Conservation (phyloP, 53 echinoderm and acorn worm species). For the Temnopleurus reevesii region DNA sequence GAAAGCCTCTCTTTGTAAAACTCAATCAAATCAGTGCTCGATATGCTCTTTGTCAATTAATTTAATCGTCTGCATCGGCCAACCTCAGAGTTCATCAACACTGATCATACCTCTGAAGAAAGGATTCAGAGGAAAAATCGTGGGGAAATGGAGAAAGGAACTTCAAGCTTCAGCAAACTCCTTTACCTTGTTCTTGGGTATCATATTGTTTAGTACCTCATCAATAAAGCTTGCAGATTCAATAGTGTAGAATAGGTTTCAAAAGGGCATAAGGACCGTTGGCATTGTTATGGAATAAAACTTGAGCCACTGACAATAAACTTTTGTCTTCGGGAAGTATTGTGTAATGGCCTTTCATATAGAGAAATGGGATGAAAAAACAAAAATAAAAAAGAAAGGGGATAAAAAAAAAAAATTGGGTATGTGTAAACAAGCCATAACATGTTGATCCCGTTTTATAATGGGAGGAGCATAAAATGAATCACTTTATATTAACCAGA, state of each 20-base stretch:
- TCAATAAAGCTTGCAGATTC: neutral
- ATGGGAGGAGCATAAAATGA: neutral
- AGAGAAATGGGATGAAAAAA: neutral
- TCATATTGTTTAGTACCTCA: neutral
- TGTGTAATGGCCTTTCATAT: neutral
- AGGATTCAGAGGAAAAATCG: no score
- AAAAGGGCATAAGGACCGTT: neutral
- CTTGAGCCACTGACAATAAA: neutral
- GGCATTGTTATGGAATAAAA: neutral
- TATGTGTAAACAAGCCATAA: conserved; percentile 1
- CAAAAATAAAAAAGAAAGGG: neutral
- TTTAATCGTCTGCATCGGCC: neutral
- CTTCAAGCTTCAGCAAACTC: neutral
- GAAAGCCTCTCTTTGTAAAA: neutral
- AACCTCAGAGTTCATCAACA: neutral
- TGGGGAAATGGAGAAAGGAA: neutral
- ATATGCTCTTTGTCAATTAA: neutral
- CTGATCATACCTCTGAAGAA: neutral
- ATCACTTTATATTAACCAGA: no score
- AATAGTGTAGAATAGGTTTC: neutral
- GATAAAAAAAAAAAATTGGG: neutral
- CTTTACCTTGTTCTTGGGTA: neutral
- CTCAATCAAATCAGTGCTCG: neutral
- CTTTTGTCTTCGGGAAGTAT: neutral
- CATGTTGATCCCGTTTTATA: neutral